A percentile compares a stretch with the other conserved stretches of the same genome.
Evolutionary conservation across 2,888 invertebrate genomes (phyloP).

Genomic region (Lycocerus yunnanus): DNA sequence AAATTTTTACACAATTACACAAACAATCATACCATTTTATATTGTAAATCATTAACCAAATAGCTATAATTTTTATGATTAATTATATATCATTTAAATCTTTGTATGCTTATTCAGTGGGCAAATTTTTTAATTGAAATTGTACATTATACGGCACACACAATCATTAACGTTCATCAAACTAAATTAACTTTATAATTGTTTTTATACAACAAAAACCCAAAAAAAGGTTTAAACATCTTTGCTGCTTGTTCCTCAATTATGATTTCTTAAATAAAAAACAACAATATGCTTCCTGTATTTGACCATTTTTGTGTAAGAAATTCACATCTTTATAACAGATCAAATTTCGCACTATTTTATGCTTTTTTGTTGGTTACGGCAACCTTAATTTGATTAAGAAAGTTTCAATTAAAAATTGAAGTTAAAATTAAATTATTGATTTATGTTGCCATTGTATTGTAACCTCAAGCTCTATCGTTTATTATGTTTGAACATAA

Average conservation of each 20-base stretch:
- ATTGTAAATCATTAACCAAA: background rate
- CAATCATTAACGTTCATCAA: slow-evolving; percentile 1
- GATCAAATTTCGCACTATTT: background rate
- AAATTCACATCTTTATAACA: background rate
- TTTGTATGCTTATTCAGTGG: slow-evolving; percentile 1
- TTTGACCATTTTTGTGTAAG: background rate
- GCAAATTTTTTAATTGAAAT: slow-evolving; percentile 5
- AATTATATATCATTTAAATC: slow-evolving; percentile 5
- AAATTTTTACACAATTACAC: background rate
- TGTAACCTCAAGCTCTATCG: background rate
- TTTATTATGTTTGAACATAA: background rate
- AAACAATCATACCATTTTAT: background rate
- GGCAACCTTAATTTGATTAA: background rate
- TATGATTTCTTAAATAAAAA: background rate
- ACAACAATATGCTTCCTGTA: background rate
- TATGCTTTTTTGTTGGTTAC: background rate
- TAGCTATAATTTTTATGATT: background rate
- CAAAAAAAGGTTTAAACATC: background rate
- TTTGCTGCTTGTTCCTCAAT: background rate
- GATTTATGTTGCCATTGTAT: background rate
- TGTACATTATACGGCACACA: background rate
- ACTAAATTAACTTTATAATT: background rate
- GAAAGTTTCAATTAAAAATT: background rate
- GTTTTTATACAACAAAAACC: background rate
- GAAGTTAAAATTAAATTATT: background rate